A percentile compares a stretch with the other conserved stretches of the same genome.
These are phyloP conservation scores for Phalacrocorax aristotelis DNA, from an alignment of 2,113 vertebrate species.

Conservation along the genomic window DNA sequence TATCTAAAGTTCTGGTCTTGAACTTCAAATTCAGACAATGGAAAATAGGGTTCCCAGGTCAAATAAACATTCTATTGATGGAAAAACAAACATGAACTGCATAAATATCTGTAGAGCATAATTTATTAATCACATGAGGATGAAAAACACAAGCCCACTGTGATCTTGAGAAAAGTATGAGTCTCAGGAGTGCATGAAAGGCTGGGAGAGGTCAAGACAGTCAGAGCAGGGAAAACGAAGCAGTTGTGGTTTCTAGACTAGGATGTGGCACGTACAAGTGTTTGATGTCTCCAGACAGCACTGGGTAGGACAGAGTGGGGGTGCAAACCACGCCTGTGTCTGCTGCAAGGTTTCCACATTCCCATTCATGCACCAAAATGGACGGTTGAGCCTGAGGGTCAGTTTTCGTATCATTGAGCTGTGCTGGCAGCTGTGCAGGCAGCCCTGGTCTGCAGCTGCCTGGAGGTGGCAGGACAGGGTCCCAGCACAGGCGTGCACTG, in stretches of 20 bases:
- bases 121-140: constrained; percentile 60
- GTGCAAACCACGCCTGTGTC: background rate
- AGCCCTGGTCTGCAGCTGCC: background rate
- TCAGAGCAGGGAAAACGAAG: background rate
- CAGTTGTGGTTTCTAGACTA: constrained; percentile 3
- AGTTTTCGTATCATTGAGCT: background rate
- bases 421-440: background rate
- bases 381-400: background rate
- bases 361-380: background rate
- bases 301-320: background rate
- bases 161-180: background rate
- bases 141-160: constrained; percentile 7
- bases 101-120: constrained; percentile 41
- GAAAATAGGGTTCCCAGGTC: constrained; percentile 31
- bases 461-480: background rate
- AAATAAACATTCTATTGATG: constrained; percentile 49
- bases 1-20: constrained; percentile 14
- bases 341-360: background rate
- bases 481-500: background rate
- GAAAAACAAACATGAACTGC: constrained; percentile 39
- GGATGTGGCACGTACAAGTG: background rate
- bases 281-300: background rate
- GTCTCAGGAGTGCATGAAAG: background rate
- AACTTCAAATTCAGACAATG: constrained; percentile 54
- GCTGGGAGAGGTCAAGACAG: constrained; percentile 45